phyloP scores from a whole-genome alignment of 2,797 vertebrate species.

The Garrulus glandarius region DNA sequence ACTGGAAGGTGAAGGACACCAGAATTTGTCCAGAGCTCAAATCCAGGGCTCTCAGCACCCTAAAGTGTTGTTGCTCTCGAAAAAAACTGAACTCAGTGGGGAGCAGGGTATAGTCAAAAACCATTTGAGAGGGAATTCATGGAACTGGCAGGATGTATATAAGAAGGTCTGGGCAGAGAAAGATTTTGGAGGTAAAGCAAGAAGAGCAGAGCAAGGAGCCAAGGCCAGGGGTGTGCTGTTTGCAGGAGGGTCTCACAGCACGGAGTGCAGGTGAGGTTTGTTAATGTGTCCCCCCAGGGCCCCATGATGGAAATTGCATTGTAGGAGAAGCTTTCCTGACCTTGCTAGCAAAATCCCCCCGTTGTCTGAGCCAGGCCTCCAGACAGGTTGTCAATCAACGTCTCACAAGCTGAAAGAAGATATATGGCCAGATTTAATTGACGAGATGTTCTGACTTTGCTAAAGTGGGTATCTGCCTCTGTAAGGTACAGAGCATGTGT shows the following conservation, averaged over 20 bases:
- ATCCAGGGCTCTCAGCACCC: background rate
- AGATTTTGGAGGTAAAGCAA: background rate
- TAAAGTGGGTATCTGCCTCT: background rate
- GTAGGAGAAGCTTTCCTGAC: background rate
- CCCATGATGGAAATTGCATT: background rate
- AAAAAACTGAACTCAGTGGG: background rate
- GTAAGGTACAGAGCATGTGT: background rate
- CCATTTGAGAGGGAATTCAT: background rate
- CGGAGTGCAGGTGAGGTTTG: background rate
- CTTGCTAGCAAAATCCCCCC: background rate
- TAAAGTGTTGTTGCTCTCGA: background rate
- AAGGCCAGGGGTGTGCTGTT: background rate
- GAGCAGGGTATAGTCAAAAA: background rate
- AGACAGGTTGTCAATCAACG: background rate
- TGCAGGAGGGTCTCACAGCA: background rate
- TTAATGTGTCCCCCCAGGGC: rapidly evolving
- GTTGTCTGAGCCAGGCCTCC: background rate
- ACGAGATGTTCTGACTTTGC: background rate
- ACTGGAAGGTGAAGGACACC: background rate
- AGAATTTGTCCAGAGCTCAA: background rate
- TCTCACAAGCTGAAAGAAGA: background rate
- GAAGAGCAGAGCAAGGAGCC: background rate
- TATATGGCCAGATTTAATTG: background rate
- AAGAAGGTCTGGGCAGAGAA: background rate
- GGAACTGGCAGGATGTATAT: background rate